These are phyloP conservation scores for Xiphophorus hellerii DNA, from an alignment of 2,113 vertebrate genomes.

Conservation along the genomic window DNA sequence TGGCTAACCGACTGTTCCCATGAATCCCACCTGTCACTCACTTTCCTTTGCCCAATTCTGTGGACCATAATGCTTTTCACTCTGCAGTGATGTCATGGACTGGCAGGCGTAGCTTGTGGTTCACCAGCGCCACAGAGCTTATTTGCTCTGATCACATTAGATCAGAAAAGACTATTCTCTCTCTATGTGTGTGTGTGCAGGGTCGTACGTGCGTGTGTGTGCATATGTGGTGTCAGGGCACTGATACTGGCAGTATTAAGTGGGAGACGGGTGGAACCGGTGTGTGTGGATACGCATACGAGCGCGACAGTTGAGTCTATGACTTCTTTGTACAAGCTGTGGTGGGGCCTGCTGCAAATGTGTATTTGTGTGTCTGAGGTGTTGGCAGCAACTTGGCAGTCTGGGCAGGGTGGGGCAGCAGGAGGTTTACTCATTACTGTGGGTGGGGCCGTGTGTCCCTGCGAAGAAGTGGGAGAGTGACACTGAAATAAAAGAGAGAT, in stretches of 20 bases:
- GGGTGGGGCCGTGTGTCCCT: slow-evolving; percentile 61
- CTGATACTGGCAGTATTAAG: slow-evolving; percentile 34
- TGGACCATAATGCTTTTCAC: slow-evolving; percentile 57
- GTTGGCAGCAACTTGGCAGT: slow-evolving; percentile 75
- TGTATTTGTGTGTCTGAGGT: slow-evolving; percentile 54
- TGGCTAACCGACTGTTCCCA: slow-evolving; percentile 60
- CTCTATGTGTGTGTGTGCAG: slow-evolving; percentile 1
- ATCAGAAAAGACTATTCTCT: slow-evolving; percentile 58
- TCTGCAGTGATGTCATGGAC: slow-evolving; percentile 72
- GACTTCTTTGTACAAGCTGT: slow-evolving; percentile 41
- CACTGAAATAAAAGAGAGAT: slow-evolving; percentile 18
- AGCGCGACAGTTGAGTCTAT: slow-evolving; percentile 36
- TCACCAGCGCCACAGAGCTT: slow-evolving; percentile 45
- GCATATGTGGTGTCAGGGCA: slow-evolving; percentile 25
- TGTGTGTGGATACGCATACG: slow-evolving; percentile 21
- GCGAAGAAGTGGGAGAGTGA: slow-evolving; percentile 23
- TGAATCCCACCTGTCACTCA: slow-evolving; percentile 63
- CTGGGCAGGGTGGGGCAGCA: slow-evolving; percentile 67
- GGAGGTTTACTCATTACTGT: slow-evolving; percentile 75
- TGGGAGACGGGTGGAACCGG: slow-evolving; percentile 33
- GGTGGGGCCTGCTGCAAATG: slow-evolving; percentile 40
- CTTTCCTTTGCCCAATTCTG: slow-evolving; percentile 44
- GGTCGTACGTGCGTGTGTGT: not conserved
- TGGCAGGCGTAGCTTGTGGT: slow-evolving; percentile 61
- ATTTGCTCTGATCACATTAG: slow-evolving; percentile 72